A percentile compares a stretch with the other conserved stretches of the same genome.
Conservation (phyloP, 2,113 vertebrate genomes). For the Cnemophilus loriae region DNA sequence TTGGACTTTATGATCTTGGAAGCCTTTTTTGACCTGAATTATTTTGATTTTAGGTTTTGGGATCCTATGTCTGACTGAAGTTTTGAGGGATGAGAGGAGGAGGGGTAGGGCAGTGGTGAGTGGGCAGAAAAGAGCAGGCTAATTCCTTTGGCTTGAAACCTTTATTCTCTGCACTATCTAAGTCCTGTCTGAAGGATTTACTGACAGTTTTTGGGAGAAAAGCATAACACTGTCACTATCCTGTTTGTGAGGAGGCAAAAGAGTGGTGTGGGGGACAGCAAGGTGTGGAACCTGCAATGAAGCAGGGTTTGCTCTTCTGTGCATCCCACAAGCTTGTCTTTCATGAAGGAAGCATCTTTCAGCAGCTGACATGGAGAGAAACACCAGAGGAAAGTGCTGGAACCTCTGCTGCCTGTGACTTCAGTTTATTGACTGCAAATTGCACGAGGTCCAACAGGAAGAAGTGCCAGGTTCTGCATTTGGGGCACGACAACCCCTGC, state of each 20-base stretch:
- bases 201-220: not conserved
- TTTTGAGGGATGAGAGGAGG: fast-evolving
- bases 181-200: not conserved
- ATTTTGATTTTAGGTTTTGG: not conserved
- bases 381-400: not conserved
- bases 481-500: not conserved
- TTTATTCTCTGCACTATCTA: not conserved
- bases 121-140: not conserved
- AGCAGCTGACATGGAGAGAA: not conserved
- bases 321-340: not conserved
- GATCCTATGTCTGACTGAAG: not conserved
- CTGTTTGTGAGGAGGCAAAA: not conserved
- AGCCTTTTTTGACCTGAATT: not conserved
- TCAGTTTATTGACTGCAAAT: fast-evolving
- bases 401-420: not conserved
- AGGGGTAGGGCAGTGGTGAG: not conserved
- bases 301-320: not conserved
- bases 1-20: not conserved
- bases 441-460: not conserved
- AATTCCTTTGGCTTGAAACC: not conserved
- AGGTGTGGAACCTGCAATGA: not conserved
- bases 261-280: fast-evolving
- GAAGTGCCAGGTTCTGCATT: not conserved
- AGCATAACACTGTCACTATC: not conserved
- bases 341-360: not conserved